Evolutionary conservation across 2,797 vertebrate species (phyloP).

Genomic region (Strix occidentalis): DNA sequence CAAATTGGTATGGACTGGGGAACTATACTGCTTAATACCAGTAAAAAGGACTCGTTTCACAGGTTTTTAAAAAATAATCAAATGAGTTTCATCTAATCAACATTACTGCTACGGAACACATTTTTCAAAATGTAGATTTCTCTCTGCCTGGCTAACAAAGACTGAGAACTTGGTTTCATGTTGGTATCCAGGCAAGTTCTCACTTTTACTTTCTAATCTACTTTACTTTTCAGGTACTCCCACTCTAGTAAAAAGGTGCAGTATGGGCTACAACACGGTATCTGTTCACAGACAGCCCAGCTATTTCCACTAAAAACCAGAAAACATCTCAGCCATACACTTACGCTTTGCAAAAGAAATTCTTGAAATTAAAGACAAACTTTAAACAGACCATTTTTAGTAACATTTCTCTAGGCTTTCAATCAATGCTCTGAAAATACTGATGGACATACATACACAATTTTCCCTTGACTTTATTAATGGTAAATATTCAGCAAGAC

Average conservation of each 20-base stretch:
- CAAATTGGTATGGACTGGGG: not conserved
- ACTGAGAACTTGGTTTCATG: not conserved
- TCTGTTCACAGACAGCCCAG: not conserved
- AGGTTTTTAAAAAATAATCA: not conserved
- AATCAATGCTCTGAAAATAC: not conserved
- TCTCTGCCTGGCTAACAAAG: not conserved
- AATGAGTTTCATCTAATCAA: not conserved
- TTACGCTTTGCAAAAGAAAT: not conserved
- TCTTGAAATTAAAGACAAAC: not conserved
- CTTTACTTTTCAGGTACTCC: not conserved
- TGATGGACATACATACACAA: not conserved
- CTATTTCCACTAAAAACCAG: not conserved
- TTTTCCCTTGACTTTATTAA: not conserved
- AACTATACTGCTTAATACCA: not conserved
- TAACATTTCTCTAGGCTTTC: not conserved
- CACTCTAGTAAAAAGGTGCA: not conserved
- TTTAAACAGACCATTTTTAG: not conserved
- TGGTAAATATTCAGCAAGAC: not conserved
- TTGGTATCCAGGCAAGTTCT: not conserved
- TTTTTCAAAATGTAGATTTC: not conserved
- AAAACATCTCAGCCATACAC: not conserved
- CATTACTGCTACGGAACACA: not conserved
- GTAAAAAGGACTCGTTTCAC: not conserved
- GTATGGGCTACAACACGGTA: accelerated
- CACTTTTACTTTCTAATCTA: not conserved